phyloP scores from a whole-genome alignment of 1,140 invertebrate species.

The Drosophila grimshawi region DNA sequence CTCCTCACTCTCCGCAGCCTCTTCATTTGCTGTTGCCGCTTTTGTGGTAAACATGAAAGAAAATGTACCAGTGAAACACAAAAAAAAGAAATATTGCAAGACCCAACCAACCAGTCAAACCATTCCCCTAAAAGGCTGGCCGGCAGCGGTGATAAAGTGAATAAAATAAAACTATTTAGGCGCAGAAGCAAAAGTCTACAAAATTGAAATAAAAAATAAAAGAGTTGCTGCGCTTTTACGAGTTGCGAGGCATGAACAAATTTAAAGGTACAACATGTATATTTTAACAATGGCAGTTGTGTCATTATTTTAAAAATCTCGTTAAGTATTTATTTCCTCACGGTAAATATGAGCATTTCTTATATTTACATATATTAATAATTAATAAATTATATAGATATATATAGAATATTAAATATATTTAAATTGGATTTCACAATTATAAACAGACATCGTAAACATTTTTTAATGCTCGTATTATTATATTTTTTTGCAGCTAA shows the following conservation, averaged over 20 bases:
- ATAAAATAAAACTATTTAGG: slow-evolving; percentile 48
- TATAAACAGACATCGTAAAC: no score
- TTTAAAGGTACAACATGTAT: not conserved
- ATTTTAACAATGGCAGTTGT: no score
- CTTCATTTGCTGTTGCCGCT: slow-evolving; percentile 43
- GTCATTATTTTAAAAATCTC: no score
- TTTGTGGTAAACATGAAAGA: slow-evolving; percentile 52
- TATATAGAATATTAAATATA: no score
- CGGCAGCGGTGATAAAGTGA: slow-evolving; percentile 24
- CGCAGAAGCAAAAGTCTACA: slow-evolving; percentile 22
- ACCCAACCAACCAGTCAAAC: slow-evolving; percentile 11
- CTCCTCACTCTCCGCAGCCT: slow-evolving; percentile 14
- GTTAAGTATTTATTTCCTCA: no score
- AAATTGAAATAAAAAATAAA: slow-evolving; percentile 28
- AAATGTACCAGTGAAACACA: slow-evolving; percentile 16
- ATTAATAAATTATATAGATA: no score
- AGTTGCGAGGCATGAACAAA: not conserved
- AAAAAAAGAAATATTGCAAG: slow-evolving; percentile 1
- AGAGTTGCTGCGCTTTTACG: not conserved
- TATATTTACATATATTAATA: no score
- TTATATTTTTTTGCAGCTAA: no score
- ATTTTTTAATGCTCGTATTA: no score
- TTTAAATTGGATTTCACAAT: no score
- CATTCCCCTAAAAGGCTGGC: slow-evolving; percentile 24
- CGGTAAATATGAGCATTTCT: no score